Conservation (phyloP, 1,140 invertebrate genomes). For the Drosophila serrata region DNA sequence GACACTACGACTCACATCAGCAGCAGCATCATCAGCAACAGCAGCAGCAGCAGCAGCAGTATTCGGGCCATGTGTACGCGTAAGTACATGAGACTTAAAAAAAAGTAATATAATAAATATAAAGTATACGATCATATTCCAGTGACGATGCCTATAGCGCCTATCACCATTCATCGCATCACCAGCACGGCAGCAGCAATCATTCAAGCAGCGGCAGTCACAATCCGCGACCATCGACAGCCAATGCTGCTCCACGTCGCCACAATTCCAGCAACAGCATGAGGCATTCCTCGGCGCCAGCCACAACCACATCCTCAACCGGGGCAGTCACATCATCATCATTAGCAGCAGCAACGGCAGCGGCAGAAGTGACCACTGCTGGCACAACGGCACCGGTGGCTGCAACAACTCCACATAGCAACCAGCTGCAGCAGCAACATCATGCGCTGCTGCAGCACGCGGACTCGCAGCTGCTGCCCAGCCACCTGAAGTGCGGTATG, state of each 20-base stretch:
- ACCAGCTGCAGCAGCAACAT: constrained; percentile 68
- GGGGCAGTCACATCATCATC: constrained; percentile 18
- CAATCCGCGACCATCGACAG: constrained; percentile 43
- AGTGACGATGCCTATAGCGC: constrained; percentile 72
- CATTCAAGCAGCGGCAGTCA: constrained; percentile 30
- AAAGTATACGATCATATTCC: not conserved
- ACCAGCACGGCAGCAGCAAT: constrained; percentile 48
- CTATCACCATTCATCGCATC: constrained; percentile 57
- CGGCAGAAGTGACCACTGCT: not conserved
- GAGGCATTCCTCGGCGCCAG: constrained; percentile 37
- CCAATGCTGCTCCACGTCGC: constrained; percentile 62
- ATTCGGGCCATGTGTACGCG: constrained; percentile 34
- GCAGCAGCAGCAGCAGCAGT: constrained; percentile 9
- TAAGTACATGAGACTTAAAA: not conserved
- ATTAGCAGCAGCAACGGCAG: constrained; percentile 19
- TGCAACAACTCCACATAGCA: constrained; percentile 48
- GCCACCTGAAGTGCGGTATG: constrained; percentile 88
- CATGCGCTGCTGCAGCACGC: constrained; percentile 64
- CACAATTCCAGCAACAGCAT: constrained; percentile 72
- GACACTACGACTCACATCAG: constrained; percentile 32
- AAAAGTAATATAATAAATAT: not conserved
- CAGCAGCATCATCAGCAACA: constrained; percentile 26
- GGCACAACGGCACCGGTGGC: constrained; percentile 13
- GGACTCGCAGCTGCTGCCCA: constrained; percentile 85
- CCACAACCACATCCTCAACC: constrained; percentile 2